Evolutionary conservation across 2,888 invertebrate species (phyloP).

Genomic region (Zele albiditarsus): DNA sequence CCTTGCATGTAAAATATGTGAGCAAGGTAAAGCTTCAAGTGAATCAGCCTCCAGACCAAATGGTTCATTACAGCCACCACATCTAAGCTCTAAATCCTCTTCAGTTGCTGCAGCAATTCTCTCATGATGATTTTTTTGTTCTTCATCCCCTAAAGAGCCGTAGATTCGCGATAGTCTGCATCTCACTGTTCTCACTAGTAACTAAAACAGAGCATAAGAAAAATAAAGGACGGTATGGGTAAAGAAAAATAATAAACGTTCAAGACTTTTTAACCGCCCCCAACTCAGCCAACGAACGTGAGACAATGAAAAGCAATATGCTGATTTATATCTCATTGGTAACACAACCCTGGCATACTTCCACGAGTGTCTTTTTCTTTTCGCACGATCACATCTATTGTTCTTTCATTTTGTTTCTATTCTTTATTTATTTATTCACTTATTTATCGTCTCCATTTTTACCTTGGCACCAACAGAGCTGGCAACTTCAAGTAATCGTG

Average conservation of each 20-base stretch:
- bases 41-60: constrained; percentile 83
- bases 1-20: constrained; percentile 91
- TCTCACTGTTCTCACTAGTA: constrained; percentile 86
- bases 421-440: background rate
- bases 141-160: constrained; percentile 86
- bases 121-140: constrained; percentile 84
- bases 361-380: background rate
- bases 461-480: constrained; percentile 92
- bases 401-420: no score
- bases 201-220: constrained; percentile 72
- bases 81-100: constrained; percentile 84
- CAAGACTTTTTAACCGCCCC: background rate
- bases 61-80: constrained; percentile 87
- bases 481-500: constrained; percentile 86
- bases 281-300: constrained; percentile 7
- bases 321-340: constrained; percentile 28
- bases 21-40: constrained; percentile 88
- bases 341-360: constrained; percentile 29
- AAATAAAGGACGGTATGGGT: background rate
- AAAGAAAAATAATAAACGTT: constrained; percentile 16
- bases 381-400: background rate
- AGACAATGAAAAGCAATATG: constrained; percentile 20
- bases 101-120: constrained; percentile 80
- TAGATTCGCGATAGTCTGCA: constrained; percentile 87
- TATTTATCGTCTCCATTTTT: constrained; percentile 38